Evolutionary conservation across 2,113 vertebrate species (phyloP).

Genomic region (Ancistrus triradiatus): DNA sequence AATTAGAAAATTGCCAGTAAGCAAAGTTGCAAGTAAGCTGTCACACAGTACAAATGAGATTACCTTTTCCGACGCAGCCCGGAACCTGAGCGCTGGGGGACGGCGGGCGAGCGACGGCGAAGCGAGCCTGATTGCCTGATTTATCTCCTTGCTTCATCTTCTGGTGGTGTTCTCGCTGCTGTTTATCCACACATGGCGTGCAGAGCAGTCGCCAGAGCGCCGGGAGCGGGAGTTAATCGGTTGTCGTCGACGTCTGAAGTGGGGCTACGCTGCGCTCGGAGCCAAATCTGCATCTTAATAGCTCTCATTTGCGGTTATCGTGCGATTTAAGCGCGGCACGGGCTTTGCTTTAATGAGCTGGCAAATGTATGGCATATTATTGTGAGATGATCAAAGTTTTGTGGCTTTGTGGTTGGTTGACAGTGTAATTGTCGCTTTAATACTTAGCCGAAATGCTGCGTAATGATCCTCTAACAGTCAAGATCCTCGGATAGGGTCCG

Average conservation of each 20-base stretch:
- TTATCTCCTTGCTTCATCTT: conserved; percentile 70
- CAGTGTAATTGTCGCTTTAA: not conserved
- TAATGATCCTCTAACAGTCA: too few species aligned
- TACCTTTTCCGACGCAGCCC: conserved; percentile 68
- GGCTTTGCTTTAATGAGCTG: not conserved
- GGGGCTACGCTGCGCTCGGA: conserved; percentile 48
- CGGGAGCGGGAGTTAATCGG: conserved; percentile 67
- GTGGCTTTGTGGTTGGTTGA: not conserved
- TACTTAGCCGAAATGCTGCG: not conserved
- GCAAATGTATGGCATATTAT: not conserved
- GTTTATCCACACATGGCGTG: conserved; percentile 56
- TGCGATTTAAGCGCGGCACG: not conserved
- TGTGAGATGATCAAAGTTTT: not conserved
- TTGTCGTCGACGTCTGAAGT: conserved; percentile 57
- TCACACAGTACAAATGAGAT: conserved; percentile 80
- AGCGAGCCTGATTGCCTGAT: conserved; percentile 58
- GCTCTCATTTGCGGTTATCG: conserved; percentile 36
- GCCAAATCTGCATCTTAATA: conserved; percentile 46
- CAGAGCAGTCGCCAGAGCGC: conserved; percentile 62
- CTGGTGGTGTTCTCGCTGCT: conserved; percentile 55
- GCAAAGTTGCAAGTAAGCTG: conserved; percentile 71
- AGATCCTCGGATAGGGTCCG: too few species aligned
- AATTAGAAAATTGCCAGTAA: conserved; percentile 65
- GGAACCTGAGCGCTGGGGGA: conserved; percentile 61
- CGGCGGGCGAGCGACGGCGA: conserved; percentile 53